Evolutionary conservation across 1,140 invertebrate genomes (phyloP).

Genomic region (Copidosoma floridanum): DNA sequence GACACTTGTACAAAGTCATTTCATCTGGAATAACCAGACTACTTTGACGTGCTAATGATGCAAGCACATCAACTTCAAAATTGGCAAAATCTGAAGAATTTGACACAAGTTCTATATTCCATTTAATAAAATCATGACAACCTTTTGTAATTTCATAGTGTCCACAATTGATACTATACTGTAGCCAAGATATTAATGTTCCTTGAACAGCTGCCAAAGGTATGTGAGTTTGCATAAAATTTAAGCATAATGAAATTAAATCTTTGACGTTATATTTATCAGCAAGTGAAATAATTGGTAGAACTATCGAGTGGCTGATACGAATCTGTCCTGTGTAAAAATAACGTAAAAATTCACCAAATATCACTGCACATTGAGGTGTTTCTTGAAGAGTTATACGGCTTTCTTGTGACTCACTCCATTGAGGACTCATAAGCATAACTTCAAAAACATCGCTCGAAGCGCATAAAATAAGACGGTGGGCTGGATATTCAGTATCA

Average conservation of each 20-base stretch:
- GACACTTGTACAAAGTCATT: constrained; percentile 76
- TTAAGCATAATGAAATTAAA: constrained; percentile 76
- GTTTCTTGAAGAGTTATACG: constrained; percentile 83
- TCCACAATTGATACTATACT: constrained; percentile 81
- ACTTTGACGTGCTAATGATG: constrained; percentile 76
- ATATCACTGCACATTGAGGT: constrained; percentile 77
- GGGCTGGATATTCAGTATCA: constrained; percentile 79
- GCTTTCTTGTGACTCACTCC: constrained; percentile 86
- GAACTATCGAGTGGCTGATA: constrained; percentile 77
- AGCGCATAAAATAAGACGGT: constrained; percentile 89
- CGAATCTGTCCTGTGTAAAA: constrained; percentile 90
- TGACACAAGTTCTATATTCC: constrained; percentile 86
- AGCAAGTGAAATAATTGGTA: constrained; percentile 82
- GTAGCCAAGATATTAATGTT: constrained; percentile 84
- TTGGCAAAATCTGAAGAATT: constrained; percentile 77
- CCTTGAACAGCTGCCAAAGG: constrained; percentile 78
- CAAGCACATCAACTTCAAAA: constrained; percentile 78
- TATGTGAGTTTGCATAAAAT: constrained; percentile 86
- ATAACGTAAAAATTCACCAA: constrained; percentile 85
- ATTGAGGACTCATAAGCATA: constrained; percentile 92
- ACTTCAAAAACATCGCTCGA: constrained; percentile 96
- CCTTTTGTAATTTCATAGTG: constrained; percentile 73
- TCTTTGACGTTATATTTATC: constrained; percentile 95
- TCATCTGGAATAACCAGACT: constrained; percentile 90
- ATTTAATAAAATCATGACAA: constrained; percentile 85